phyloP scores from a whole-genome alignment of 2,113 vertebrate species.

The Prunella himalayana region DNA sequence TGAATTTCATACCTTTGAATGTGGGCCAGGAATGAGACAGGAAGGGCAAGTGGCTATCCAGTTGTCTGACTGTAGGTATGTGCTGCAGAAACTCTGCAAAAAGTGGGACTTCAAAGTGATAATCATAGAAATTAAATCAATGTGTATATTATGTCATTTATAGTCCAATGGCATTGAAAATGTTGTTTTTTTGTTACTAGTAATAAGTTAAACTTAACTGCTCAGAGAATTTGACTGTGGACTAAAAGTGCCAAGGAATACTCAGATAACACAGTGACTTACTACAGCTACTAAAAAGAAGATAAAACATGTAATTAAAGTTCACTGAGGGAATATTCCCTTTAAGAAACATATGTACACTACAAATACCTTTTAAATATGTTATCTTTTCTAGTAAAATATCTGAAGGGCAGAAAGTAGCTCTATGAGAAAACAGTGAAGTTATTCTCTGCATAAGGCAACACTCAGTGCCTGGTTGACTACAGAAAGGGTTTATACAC shows the following conservation, averaged over 20 bases:
- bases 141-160: not conserved
- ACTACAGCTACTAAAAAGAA: not conserved
- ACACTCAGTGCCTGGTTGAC: not conserved
- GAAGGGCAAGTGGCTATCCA: not conserved
- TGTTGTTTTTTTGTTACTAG: not conserved
- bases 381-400: not conserved
- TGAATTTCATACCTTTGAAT: not conserved
- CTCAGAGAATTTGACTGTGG: not conserved
- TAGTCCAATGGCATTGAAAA: not conserved
- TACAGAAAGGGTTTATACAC: not conserved
- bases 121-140: not conserved
- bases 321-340: not conserved
- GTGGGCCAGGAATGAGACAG: not conserved
- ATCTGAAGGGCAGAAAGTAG: not conserved
- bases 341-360: not conserved
- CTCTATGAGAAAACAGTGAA: not conserved
- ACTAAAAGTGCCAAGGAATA: not conserved
- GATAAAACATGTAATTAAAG: not conserved
- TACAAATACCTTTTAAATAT: not conserved
- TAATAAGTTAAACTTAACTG: not conserved
- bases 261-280: not conserved
- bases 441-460: not conserved
- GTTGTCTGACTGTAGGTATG: not conserved
- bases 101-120: not conserved
- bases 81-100: not conserved